These are phyloP conservation scores for Tangara arthus DNA, from an alignment of 2,797 vertebrate genomes.

Conservation along the genomic window DNA sequence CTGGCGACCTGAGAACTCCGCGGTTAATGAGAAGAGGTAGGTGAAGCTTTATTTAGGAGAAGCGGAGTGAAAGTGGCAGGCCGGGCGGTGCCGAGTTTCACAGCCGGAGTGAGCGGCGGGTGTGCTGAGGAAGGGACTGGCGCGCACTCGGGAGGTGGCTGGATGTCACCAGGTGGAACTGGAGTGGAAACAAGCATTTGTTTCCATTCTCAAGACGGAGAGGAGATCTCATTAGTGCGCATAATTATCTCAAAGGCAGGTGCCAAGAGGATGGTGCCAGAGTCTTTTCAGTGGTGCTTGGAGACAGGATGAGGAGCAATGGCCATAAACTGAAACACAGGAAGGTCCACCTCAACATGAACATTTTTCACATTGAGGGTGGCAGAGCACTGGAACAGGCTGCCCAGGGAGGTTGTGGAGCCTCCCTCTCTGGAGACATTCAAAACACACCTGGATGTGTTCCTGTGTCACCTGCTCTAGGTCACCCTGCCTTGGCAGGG, in stretches of 20 bases:
- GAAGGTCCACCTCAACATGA: neutral
- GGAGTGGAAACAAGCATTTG: neutral
- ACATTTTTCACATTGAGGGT: neutral
- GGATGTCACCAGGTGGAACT: neutral
- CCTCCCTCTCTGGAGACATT: neutral
- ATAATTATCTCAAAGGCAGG: neutral
- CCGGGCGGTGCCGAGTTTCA: neutral
- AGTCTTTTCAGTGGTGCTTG: neutral
- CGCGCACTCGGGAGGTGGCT: rapidly evolving
- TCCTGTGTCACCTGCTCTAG: neutral
- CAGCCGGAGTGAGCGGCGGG: neutral
- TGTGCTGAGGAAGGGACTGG: rapidly evolving
- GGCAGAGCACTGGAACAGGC: neutral
- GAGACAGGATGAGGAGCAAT: neutral
- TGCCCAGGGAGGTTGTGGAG: rapidly evolving
- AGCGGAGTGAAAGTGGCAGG: neutral
- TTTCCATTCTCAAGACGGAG: neutral
- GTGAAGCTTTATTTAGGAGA: neutral
- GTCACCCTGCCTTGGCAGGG: neutral
- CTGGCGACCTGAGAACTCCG: rapidly evolving
- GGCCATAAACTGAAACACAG: neutral
- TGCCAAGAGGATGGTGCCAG: neutral
- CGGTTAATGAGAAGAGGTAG: neutral
- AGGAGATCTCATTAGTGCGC: neutral
- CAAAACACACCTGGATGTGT: neutral